These are phyloP conservation scores for Mayetiola destructor DNA, from an alignment of 2,888 invertebrate species.

Conservation along the genomic window DNA sequence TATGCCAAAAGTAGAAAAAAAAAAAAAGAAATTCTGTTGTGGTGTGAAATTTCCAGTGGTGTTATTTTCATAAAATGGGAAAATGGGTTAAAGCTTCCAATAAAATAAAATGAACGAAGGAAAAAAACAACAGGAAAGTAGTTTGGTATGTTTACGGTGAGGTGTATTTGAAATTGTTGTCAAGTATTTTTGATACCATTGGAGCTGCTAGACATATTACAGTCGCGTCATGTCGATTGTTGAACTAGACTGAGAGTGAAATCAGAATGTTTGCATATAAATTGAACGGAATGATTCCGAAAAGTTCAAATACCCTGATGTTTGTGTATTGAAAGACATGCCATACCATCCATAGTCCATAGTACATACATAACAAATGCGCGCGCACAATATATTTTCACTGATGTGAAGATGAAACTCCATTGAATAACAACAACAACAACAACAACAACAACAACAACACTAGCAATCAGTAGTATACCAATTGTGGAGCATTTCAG, in stretches of 20 bases:
- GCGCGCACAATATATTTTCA: slow-evolving; percentile 10
- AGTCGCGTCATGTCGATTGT: slow-evolving; percentile 19
- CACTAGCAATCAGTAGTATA: too few relatives aligned
- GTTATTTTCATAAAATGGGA: too few relatives aligned
- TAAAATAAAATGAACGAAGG: too few relatives aligned
- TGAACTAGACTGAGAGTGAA: slow-evolving; percentile 16
- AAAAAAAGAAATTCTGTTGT: too few relatives aligned
- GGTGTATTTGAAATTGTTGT: neutral
- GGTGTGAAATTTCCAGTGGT: too few relatives aligned
- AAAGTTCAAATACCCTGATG: slow-evolving; percentile 15
- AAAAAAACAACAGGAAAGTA: too few relatives aligned
- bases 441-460: neutral
- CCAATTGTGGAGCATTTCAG: too few relatives aligned
- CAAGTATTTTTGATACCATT: slow-evolving; percentile 8
- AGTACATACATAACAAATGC: too few relatives aligned
- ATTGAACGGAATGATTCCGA: neutral
- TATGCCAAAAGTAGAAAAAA: too few relatives aligned
- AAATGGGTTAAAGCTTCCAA: too few relatives aligned
- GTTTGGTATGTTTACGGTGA: neutral
- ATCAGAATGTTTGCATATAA: slow-evolving; percentile 15
- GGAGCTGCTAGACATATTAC: slow-evolving; percentile 19
- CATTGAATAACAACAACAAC: neutral
- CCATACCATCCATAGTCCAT: slow-evolving; percentile 1
- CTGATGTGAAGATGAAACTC: slow-evolving; percentile 2
- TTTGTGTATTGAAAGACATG: neutral